These are phyloP conservation scores for Dendropsophus ebraccatus DNA, from an alignment of 2,113 vertebrate genomes.

Conservation along the genomic window DNA sequence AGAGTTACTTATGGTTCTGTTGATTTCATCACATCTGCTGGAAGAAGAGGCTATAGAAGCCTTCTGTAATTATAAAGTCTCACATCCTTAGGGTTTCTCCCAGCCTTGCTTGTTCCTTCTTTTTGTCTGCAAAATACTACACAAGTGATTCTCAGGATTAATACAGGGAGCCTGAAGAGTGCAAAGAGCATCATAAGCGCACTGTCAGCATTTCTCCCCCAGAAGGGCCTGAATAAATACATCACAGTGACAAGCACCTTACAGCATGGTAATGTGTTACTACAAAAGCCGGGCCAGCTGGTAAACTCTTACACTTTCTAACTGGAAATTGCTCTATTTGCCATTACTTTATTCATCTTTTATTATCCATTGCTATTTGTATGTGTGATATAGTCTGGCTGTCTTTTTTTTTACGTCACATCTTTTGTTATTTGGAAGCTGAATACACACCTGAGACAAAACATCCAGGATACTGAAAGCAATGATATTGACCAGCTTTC, in stretches of 20 bases:
- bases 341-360: background rate
- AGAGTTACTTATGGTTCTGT: background rate
- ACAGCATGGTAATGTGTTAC: background rate
- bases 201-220: conserved; percentile 3
- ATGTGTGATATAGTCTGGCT: too few relatives aligned
- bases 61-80: conserved; percentile 25
- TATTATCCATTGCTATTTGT: too few relatives aligned
- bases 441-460: background rate
- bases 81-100: conserved; percentile 1
- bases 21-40: conserved; percentile 21
- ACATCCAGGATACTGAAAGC: background rate
- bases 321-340: background rate
- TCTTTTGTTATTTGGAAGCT: too few relatives aligned
- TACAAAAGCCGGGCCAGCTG: background rate
- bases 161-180: background rate
- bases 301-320: background rate
- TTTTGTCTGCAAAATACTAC: conserved; percentile 1
- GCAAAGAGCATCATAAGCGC: background rate
- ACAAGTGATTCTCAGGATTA: conserved; percentile 14
- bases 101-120: background rate
- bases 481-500: background rate
- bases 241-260: background rate
- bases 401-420: too few relatives aligned
- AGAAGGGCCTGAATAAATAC: background rate
- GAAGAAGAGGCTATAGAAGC: background rate